Evolutionary conservation across 2,888 invertebrate species (phyloP).

Genomic region (Euproctis similis): DNA sequence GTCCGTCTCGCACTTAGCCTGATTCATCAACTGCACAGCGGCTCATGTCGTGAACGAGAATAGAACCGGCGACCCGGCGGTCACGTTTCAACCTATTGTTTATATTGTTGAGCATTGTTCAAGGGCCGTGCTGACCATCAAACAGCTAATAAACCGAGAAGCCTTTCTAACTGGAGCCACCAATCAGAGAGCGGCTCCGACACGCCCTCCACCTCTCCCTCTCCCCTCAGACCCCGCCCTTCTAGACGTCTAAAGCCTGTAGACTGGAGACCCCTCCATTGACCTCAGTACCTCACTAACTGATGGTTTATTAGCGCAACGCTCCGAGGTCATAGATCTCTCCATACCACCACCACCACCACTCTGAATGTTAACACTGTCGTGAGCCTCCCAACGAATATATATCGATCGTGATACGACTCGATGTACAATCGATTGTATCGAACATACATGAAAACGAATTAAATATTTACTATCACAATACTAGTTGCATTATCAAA

Average conservation of each 20-base stretch:
- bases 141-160: constrained; percentile 9
- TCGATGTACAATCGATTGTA: constrained; percentile 1
- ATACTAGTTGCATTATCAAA: too few relatives aligned
- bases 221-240: too few relatives aligned
- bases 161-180: constrained; percentile 6
- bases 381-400: constrained; percentile 5
- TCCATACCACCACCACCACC: constrained; percentile 9
- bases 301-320: constrained; percentile 19
- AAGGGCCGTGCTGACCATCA: constrained; percentile 29
- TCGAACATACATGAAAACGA: too few relatives aligned
- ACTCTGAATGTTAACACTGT: constrained; percentile 14
- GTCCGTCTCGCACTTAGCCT: too few relatives aligned
- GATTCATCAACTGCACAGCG: constrained; percentile 18
- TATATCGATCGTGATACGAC: constrained; percentile 3
- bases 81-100: constrained; percentile 49
- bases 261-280: constrained; percentile 13
- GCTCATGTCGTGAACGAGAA: constrained; percentile 29
- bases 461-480: too few relatives aligned
- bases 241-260: too few relatives aligned
- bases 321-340: constrained; percentile 14
- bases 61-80: constrained; percentile 28
- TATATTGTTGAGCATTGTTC: constrained; percentile 27
- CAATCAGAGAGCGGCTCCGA: constrained; percentile 19
- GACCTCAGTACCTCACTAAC: constrained; percentile 10
- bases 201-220: constrained; percentile 22